phyloP scores from a whole-genome alignment of 2,797 vertebrate species.

The Gymnoscopelus braueri region DNA sequence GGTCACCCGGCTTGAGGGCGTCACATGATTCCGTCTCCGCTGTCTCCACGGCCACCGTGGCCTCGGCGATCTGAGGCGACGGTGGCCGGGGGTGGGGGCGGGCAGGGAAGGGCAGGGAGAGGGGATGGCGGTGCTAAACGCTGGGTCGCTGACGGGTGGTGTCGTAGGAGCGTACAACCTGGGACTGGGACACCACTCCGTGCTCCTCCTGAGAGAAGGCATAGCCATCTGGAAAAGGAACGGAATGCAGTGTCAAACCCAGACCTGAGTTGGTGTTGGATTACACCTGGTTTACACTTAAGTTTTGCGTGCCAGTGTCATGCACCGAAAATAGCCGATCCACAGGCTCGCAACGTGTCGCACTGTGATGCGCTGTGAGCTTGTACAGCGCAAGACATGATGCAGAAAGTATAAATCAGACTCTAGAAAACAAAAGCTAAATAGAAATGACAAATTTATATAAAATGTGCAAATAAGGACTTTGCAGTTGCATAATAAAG shows the following conservation, averaged over 20 bases:
- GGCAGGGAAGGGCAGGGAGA: background rate
- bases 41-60: slow-evolving; percentile 53
- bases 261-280: background rate
- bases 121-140: slow-evolving; percentile 79
- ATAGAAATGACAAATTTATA: too few relatives aligned
- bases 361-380: too few relatives aligned
- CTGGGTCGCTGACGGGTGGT: slow-evolving; percentile 91
- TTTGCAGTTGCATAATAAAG: too few relatives aligned
- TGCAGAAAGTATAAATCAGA: too few relatives aligned
- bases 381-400: too few relatives aligned
- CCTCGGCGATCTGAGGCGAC: slow-evolving; percentile 54
- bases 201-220: slow-evolving; percentile 99
- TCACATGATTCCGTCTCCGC: slow-evolving; percentile 64
- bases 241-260: background rate
- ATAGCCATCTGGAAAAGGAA: slow-evolving; percentile 89
- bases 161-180: slow-evolving; percentile 96
- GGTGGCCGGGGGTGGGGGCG: slow-evolving; percentile 40
- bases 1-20: slow-evolving; percentile 50
- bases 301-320: too few relatives aligned
- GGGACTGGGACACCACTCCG: slow-evolving; percentile 94
- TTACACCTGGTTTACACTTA: background rate
- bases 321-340: too few relatives aligned
- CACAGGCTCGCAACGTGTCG: too few relatives aligned
- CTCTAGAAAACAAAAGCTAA: too few relatives aligned
- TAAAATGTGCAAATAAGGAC: too few relatives aligned